phyloP scores from a whole-genome alignment of 1,140 invertebrate genomes.

The Gryon sp. region DNA sequence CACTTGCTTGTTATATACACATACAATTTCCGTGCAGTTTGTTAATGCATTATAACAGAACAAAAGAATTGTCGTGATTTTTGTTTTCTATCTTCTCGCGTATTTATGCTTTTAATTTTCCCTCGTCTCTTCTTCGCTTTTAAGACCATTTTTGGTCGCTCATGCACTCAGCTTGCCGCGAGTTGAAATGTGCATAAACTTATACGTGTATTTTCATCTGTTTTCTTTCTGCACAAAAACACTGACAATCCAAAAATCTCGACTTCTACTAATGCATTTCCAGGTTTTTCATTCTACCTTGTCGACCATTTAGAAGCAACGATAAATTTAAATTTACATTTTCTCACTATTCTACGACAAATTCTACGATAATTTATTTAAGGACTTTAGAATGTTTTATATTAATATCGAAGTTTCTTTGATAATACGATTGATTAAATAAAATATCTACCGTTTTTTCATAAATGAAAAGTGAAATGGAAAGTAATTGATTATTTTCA shows the following conservation, averaged over 20 bases:
- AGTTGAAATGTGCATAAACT: slow-evolving; percentile 43
- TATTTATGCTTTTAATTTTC: slow-evolving; percentile 63
- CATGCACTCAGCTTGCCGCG: slow-evolving; percentile 46
- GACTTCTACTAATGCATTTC: slow-evolving; percentile 1
- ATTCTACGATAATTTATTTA: too few species aligned
- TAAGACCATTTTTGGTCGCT: slow-evolving; percentile 44
- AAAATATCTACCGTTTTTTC: too few species aligned
- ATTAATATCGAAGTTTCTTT: too few species aligned
- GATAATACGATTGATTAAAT: too few species aligned
- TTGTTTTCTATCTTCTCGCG: slow-evolving; percentile 29
- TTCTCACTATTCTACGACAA: too few species aligned
- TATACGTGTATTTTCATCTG: slow-evolving; percentile 40
- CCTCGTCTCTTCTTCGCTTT: slow-evolving; percentile 54
- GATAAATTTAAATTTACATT: too few species aligned
- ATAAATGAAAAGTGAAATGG: too few species aligned
- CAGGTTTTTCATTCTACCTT: too few species aligned
- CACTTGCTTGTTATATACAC: slow-evolving; percentile 26
- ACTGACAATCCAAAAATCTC: slow-evolving; percentile 3
- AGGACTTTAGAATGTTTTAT: too few species aligned
- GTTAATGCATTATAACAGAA: slow-evolving; percentile 51
- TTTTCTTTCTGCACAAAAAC: slow-evolving; percentile 43
- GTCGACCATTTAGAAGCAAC: too few species aligned
- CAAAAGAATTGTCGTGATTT: slow-evolving; percentile 45
- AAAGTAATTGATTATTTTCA: too few species aligned
- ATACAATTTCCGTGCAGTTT: slow-evolving; percentile 50